A percentile compares a stretch with the other conserved stretches of the same genome.
Evolutionary conservation across 2,113 vertebrate species (phyloP).

Genomic region (Bujurquina vittata): DNA sequence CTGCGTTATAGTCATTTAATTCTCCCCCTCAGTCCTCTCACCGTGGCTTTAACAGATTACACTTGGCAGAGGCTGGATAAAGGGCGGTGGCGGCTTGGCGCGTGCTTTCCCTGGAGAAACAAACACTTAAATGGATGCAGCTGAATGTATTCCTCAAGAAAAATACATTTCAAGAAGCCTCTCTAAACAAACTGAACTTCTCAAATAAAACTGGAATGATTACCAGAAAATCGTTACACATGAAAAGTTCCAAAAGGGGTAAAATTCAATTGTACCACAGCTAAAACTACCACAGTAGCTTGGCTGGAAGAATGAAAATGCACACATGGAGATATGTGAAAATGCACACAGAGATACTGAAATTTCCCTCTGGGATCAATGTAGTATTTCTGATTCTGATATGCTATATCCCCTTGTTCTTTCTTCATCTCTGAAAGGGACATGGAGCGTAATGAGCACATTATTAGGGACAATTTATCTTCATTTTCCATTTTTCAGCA

Average conservation of each 20-base stretch:
- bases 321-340: neutral
- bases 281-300: neutral
- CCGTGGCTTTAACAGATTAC: conserved; percentile 73
- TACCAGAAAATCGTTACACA: conserved; percentile 14
- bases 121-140: conserved; percentile 73
- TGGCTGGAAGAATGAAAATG: neutral
- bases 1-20: conserved; percentile 74
- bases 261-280: neutral
- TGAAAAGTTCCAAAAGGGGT: conserved; percentile 3
- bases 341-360: no score
- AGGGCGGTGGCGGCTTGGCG: conserved; percentile 63
- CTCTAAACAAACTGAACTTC: conserved; percentile 16
- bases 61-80: conserved; percentile 68
- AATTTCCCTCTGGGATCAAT: no score
- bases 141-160: conserved; percentile 57
- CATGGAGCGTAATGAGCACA: conserved; percentile 33
- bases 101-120: conserved; percentile 63
- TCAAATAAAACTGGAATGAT: conserved; percentile 10
- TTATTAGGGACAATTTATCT: conserved; percentile 60
- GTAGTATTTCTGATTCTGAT: no score
- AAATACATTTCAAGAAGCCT: conserved; percentile 37
- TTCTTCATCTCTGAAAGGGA: conserved; percentile 38
- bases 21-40: conserved; percentile 69
- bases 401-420: neutral
- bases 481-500: conserved; percentile 52